phyloP scores from a whole-genome alignment of 2,888 invertebrate genomes.

The Andrena chrysosceles region DNA sequence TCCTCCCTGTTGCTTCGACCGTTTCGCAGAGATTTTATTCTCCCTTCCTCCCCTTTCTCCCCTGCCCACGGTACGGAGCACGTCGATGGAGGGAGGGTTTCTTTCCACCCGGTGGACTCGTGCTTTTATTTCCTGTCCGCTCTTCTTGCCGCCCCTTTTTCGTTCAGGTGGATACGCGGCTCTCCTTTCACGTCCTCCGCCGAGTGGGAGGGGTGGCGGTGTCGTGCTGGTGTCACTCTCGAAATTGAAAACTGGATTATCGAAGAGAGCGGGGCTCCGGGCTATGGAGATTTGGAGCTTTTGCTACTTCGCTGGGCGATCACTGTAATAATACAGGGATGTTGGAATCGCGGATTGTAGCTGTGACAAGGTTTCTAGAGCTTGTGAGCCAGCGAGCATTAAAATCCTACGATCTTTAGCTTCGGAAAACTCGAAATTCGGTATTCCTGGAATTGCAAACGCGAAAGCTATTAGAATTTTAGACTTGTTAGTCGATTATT shows the following conservation, averaged over 20 bases:
- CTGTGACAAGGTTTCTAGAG: not conserved
- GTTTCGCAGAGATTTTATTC: slow-evolving; percentile 57
- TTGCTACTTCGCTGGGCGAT: not conserved
- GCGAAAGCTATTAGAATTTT: not conserved
- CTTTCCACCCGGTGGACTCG: slow-evolving; percentile 35
- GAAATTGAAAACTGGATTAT: slow-evolving; percentile 45
- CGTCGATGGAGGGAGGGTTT: slow-evolving; percentile 32
- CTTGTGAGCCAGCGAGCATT: not conserved
- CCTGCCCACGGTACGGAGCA: not conserved
- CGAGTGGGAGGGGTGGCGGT: not conserved
- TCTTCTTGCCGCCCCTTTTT: slow-evolving; percentile 50
- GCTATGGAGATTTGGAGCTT: not conserved
- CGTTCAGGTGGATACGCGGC: slow-evolving; percentile 38
- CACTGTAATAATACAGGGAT: not conserved
- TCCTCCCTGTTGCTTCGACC: slow-evolving; percentile 20
- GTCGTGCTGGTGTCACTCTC: slow-evolving; percentile 40
- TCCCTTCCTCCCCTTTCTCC: slow-evolving; percentile 23
- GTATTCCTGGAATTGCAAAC: not conserved
- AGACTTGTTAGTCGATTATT: not conserved
- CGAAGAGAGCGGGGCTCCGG: not conserved
- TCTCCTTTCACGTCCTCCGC: slow-evolving; percentile 46
- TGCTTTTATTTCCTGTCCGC: slow-evolving; percentile 70
- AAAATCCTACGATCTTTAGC: not conserved
- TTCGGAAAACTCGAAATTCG: not conserved
- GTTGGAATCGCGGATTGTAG: not conserved